phyloP scores from a whole-genome alignment of 2,888 invertebrate species.

The Lathronympha strigana region DNA sequence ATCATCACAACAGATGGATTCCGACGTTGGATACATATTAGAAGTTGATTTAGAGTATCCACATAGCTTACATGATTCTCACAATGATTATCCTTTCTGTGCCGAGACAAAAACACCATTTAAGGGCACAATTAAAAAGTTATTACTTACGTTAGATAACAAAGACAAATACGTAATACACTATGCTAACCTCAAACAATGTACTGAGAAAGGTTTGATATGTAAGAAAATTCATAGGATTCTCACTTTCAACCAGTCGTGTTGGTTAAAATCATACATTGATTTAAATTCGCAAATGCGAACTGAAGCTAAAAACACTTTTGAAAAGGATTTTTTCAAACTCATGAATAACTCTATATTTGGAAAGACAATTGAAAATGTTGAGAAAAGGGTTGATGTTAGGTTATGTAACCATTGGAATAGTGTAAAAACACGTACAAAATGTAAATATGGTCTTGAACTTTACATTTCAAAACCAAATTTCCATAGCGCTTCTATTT shows the following conservation, averaged over 20 bases:
- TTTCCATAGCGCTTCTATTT: constrained; percentile 22
- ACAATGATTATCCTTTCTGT: constrained; percentile 29
- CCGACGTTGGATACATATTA: constrained; percentile 22
- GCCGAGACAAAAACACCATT: constrained; percentile 13
- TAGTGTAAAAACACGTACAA: not conserved
- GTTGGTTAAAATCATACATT: constrained; percentile 23
- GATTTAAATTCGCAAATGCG: constrained; percentile 20
- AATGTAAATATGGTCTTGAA: constrained; percentile 21
- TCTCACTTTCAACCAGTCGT: constrained; percentile 24
- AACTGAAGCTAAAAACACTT: not conserved
- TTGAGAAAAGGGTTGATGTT: constrained; percentile 26
- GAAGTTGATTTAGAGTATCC: constrained; percentile 33
- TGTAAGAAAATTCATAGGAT: constrained; percentile 45
- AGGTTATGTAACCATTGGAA: constrained; percentile 4
- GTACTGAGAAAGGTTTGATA: constrained; percentile 44
- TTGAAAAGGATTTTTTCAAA: constrained; percentile 30
- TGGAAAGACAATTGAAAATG: constrained; percentile 31
- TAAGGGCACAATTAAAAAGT: constrained; percentile 27
- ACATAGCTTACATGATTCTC: constrained; percentile 32
- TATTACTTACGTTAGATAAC: constrained; percentile 46
- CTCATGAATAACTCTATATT: constrained; percentile 26
- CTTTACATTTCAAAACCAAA: constrained; percentile 11
- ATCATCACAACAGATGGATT: not conserved
- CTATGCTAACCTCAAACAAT: constrained; percentile 49
- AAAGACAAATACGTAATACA: constrained; percentile 47